Evolutionary conservation across 2,888 invertebrate species (phyloP), one percentile per base, ranked within the genome.

Genomic region (Temnothorax ravouxi): DNA sequence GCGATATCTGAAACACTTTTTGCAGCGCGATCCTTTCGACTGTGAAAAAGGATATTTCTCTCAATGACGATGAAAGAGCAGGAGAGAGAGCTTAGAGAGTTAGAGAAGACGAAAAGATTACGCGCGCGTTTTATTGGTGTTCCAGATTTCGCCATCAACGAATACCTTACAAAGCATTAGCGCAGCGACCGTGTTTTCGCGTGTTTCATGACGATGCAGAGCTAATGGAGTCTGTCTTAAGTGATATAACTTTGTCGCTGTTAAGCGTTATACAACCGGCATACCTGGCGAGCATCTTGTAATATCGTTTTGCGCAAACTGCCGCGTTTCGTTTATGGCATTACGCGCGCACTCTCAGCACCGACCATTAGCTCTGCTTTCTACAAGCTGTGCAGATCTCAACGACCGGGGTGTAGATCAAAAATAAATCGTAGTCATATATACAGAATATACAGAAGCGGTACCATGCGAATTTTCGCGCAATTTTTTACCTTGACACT

Each of bases 1-100:
- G 71, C 76, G 88, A 71, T 84, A 87, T 66, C 62, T 85, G 88
- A 82, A 88, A 81, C 84, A 84, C 76, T 66, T 62, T 83, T 50
- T 80, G 21, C 72, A 62, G 44, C 34, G 6, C 41, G 67, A 69
- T 47, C 59, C 38, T 77, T 83, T 61, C 66, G 79, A 75, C 66
- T 66, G 50, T 66, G 29, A 66, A 66, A 83, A 50, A 66, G 67
- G 54, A 62, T 59, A 59, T 74, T 64, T 76, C 44, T 76, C 44
- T 76, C 52, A 29, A 25, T 21, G 52, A 9, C 34, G 38, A 5
- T 3, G n/a, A 41, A 18, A n/a, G 52, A 25, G 59, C 9, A 5
- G 18, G 18, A 29, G 21, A 52, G 62, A 25, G 21, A n/a, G n/a
- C 21, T 25, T n/a, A 52, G 44, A 29, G 18, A 72, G 61, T 54